Percentiles rank a stretch among this genome's conserved stretches.
Conservation (phyloP, 2,797 vertebrate genomes). For the Hydrolagus colliei region DNA sequence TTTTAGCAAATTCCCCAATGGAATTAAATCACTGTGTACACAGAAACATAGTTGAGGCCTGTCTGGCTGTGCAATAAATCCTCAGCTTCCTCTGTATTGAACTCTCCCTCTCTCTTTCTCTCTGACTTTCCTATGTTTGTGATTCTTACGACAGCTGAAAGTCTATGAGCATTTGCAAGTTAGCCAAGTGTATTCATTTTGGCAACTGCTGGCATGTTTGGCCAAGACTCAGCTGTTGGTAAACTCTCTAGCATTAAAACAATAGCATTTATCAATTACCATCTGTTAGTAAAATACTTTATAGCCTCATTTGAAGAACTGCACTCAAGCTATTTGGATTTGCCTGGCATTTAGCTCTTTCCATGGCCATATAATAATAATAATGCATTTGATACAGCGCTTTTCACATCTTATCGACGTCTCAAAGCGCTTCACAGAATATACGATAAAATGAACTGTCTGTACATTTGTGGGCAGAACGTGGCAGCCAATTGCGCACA, state of each 20-base stretch:
- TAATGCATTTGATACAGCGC: too few relatives aligned
- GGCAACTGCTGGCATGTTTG: conserved; percentile 2
- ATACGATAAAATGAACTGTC: too few relatives aligned
- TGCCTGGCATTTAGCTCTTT: neutral
- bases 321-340: neutral
- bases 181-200: neutral
- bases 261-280: neutral
- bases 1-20: too few relatives aligned
- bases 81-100: neutral
- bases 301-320: neutral
- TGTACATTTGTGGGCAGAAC: too few relatives aligned
- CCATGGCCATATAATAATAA: too few relatives aligned
- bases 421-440: too few relatives aligned
- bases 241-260: neutral
- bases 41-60: neutral
- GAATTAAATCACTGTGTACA: neutral
- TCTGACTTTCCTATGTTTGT: neutral
- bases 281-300: conserved; percentile 5
- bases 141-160: neutral
- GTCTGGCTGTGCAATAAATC: neutral
- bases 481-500: too few relatives aligned
- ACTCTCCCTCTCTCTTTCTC: neutral
- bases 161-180: neutral
- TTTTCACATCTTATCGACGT: too few relatives aligned
- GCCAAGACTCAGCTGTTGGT: neutral